Evolutionary conservation across 2,797 vertebrate genomes (phyloP), one percentile per base, ranked within the genome.

Genomic region (Malacoraja senta): DNA sequence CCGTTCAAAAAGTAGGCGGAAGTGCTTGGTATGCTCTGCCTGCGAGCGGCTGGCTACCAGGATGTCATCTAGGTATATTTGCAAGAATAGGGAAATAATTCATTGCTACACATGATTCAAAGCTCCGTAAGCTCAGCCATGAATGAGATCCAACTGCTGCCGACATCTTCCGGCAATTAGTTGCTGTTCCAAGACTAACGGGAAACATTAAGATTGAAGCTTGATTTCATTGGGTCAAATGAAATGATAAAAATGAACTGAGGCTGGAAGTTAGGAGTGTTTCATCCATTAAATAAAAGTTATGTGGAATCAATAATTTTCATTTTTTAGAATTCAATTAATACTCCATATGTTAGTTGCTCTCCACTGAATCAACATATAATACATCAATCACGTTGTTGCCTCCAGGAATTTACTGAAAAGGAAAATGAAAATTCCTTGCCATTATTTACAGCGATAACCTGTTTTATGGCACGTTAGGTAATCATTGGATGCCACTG

Each of bases 241-340:
- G 21, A 53, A 81, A 44, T 81, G 80, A 81, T 53, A 26, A 83
- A 83, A 83, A 83, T 58, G 44, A 83, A 58, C 58, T 58, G 15
- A 63, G 12, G 10, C 53, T 63, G 8, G 81, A 61, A 84, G 61
- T 12, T 1, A 84, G 53, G 81, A 63, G 58, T 61, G 24, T 29
- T 84, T 29, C 81, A 63, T 84, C 58, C 58, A 84, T 84, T 84
- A 84, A 61, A 84, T n/a, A 61, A 24, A 84, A 63, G 24, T 84
- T 84, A 58, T n/a, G 10, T 61, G 58, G 26, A 63, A 84, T 53
- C 26, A 58, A 84, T 84, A 29, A 4, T 17, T 61, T 84, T n/a
- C 53, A 10, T n/a, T n/a, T 58, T 53, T 61, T 13, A 58, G 29
- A 63, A 29, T 58, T 61, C 81, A 84, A 61, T 58, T 84, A 61